Conservation (phyloP, 35 echinoderm and acorn worm genomes). For the Apostichopus parvimensis region DNA sequence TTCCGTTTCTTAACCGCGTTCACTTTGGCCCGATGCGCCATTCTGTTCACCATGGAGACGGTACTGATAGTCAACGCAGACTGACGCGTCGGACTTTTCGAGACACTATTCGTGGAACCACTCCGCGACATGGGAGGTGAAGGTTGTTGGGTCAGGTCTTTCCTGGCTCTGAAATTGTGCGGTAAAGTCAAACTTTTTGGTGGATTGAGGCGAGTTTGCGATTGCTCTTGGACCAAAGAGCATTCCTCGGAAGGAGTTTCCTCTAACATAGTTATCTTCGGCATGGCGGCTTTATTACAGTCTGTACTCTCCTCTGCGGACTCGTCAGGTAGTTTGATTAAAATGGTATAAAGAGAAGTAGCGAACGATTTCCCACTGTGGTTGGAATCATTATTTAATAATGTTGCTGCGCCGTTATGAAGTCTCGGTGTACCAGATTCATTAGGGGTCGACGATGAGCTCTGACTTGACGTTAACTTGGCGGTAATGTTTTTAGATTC, state of each 20-base stretch:
- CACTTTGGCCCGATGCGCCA: slow-evolving; percentile 80
- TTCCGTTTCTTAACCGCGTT: slow-evolving; percentile 84
- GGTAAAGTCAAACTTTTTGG: slow-evolving; percentile 51
- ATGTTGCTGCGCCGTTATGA: slow-evolving; percentile 51
- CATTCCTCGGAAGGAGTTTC: slow-evolving; percentile 60
- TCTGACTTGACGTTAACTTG: slow-evolving; percentile 40
- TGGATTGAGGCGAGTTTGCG: slow-evolving; percentile 57
- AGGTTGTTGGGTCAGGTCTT: not conserved
- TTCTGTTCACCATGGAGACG: slow-evolving; percentile 90
- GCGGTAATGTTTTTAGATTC: slow-evolving; percentile 53
- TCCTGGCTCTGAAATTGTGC: not conserved
- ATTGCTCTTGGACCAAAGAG: slow-evolving; percentile 67
- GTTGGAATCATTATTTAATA: slow-evolving; percentile 50
- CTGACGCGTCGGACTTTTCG: slow-evolving; percentile 30
- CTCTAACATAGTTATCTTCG: slow-evolving; percentile 91
- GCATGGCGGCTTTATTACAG: slow-evolving; percentile 43
- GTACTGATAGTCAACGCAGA: slow-evolving; percentile 79
- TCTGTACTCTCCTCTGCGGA: slow-evolving; percentile 44
- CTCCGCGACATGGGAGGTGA: slow-evolving; percentile 53
- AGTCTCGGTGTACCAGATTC: slow-evolving; percentile 65
- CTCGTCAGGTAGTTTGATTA: slow-evolving; percentile 95
- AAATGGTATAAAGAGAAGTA: slow-evolving; percentile 95
- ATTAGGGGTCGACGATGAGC: slow-evolving; percentile 67
- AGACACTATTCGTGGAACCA: slow-evolving; percentile 55
- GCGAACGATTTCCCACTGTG: slow-evolving; percentile 79